Conservation (phyloP, 2,797 vertebrate species). For the Siniperca undulata region DNA sequence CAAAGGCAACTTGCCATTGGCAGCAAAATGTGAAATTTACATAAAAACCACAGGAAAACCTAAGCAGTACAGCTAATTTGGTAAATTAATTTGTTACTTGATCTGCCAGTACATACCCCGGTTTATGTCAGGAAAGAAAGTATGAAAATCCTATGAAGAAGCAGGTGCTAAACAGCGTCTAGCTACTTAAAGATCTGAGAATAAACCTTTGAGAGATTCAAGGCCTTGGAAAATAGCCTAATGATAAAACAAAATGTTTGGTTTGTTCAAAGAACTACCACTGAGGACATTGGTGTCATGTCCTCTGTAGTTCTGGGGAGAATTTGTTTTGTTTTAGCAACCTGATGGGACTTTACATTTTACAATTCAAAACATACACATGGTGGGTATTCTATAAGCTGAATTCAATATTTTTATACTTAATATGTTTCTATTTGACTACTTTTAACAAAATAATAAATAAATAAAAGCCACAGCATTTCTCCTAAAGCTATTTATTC, state of each 20-base stretch:
- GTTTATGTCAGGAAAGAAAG: not conserved
- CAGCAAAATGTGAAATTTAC: slow-evolving; percentile 33
- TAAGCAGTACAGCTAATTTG: slow-evolving; percentile 7
- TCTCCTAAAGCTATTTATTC: not conserved
- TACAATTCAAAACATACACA: not conserved
- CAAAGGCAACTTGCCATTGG: slow-evolving; percentile 21
- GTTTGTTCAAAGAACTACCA: not conserved
- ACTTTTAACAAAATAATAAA: not conserved
- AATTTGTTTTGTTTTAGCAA: not conserved
- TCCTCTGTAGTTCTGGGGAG: not conserved
- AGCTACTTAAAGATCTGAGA: not conserved
- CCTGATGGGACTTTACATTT: not conserved
- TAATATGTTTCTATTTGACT: not conserved
- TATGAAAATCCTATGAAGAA: not conserved
- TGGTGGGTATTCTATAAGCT: not conserved
- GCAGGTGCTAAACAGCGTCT: slow-evolving; percentile 8
- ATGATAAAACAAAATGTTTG: not conserved
- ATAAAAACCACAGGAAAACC: slow-evolving; percentile 16
- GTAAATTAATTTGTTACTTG: slow-evolving; percentile 5
- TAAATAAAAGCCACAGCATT: not conserved
- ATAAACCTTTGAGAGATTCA: not conserved
- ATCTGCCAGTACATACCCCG: not conserved
- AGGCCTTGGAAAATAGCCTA: not conserved
- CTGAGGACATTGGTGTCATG: not conserved
- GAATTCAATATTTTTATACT: not conserved